These are phyloP conservation scores for Porites lobata DNA, from an alignment of 92 coral and sea anemone genomes.

Conservation along the genomic window DNA sequence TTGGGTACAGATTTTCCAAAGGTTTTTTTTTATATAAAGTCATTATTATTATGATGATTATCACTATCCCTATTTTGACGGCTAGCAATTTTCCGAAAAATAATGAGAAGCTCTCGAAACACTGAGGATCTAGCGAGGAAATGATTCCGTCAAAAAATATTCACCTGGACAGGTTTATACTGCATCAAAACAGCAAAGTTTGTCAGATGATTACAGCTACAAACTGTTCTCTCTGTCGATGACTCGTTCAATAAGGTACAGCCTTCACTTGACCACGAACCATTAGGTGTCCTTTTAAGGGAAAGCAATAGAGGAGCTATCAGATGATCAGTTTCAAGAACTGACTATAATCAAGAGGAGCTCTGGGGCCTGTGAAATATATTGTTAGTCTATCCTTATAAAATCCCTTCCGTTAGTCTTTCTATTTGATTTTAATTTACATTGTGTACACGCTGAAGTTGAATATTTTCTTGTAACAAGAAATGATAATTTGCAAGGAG, in stretches of 20 bases:
- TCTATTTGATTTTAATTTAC: neutral
- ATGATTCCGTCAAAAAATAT: neutral
- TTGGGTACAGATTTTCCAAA: too few species aligned
- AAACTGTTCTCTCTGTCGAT: conserved; percentile 40
- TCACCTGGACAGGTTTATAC: neutral
- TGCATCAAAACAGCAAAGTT: conserved; percentile 82
- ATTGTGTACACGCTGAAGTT: neutral
- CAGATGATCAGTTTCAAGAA: too few species aligned
- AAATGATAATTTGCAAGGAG: too few species aligned
- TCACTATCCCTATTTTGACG: too few species aligned
- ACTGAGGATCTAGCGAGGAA: neutral
- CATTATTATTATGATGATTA: too few species aligned
- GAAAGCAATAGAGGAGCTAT: neutral
- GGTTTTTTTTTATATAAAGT: too few species aligned
- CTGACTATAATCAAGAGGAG: too few species aligned
- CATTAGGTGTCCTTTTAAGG: conserved; percentile 35
- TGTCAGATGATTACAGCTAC: conserved; percentile 81
- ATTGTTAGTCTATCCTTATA: too few species aligned
- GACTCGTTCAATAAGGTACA: conserved; percentile 38
- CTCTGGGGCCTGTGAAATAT: too few species aligned
- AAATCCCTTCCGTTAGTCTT: too few species aligned
- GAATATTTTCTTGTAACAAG: neutral
- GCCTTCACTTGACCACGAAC: conserved; percentile 71
- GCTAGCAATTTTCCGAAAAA: neutral
- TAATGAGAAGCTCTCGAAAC: neutral